phyloP scores from a whole-genome alignment of 1,140 invertebrate genomes.

The Aphis craccivora region DNA sequence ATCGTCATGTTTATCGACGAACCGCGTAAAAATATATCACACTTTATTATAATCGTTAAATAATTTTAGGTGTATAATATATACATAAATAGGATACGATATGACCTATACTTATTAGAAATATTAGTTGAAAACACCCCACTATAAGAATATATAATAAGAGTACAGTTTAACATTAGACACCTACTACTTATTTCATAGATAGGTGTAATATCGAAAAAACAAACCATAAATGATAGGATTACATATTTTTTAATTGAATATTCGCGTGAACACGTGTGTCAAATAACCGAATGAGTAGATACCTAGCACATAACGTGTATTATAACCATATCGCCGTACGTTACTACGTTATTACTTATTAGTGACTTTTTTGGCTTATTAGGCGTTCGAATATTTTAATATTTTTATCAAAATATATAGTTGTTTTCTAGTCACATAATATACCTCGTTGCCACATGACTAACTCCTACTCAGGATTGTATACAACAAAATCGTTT shows the following conservation, averaged over 20 bases:
- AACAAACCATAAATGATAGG: neutral
- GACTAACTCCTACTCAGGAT: neutral
- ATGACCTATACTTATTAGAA: too few species aligned
- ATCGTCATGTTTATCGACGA: too few species aligned
- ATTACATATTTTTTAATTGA: neutral
- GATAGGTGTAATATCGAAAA: neutral
- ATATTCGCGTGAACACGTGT: neutral
- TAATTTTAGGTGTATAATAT: too few species aligned
- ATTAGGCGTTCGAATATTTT: neutral
- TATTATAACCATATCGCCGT: neutral
- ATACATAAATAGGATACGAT: neutral
- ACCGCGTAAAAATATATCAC: too few species aligned
- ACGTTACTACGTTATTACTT: neutral
- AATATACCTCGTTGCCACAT: neutral
- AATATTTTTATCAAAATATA: neutral
- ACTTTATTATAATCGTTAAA: too few species aligned
- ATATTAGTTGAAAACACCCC: too few species aligned
- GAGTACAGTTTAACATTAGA: neutral
- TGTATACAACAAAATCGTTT: neutral
- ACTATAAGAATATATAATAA: too few species aligned
- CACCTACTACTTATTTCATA: neutral
- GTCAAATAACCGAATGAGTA: neutral
- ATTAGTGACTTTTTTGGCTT: neutral
- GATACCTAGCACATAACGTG: too few species aligned
- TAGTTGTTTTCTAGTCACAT: neutral